phyloP scores from a whole-genome alignment of 2,797 vertebrate genomes.

The Natrix natrix region DNA sequence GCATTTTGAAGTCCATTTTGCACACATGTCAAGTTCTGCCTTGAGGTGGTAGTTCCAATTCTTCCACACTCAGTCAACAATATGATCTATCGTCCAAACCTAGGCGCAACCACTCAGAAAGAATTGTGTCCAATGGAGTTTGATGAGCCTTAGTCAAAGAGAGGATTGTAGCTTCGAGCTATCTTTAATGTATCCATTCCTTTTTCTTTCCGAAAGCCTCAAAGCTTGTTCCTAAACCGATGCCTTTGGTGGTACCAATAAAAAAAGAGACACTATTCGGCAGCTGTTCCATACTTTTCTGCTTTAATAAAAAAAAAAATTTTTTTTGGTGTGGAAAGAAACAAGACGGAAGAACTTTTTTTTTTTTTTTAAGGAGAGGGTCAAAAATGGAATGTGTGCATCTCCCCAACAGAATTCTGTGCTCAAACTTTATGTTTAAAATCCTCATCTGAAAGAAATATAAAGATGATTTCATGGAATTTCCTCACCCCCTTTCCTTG shows the following conservation, averaged over 20 bases:
- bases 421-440: neutral
- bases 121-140: neutral
- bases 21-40: neutral
- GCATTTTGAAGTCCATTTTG: neutral
- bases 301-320: neutral
- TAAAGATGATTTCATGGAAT: neutral
- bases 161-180: neutral
- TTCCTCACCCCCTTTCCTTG: neutral
- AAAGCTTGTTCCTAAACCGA: neutral
- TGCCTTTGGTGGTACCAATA: neutral
- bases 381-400: neutral
- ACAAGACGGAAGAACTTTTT: neutral
- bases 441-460: neutral
- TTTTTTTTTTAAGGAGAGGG: neutral
- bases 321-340: neutral
- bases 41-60: neutral
- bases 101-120: neutral
- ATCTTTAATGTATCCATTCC: neutral
- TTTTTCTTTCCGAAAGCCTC: neutral
- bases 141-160: neutral
- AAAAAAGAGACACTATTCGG: neutral
- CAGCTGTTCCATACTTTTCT: neutral
- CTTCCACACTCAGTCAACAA: neutral
- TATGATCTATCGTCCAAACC: neutral
- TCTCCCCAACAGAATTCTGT: neutral